Base-by-base conservation (phyloP, 2,113 vertebrate genomes). In the Verasper variegatus region DNA sequence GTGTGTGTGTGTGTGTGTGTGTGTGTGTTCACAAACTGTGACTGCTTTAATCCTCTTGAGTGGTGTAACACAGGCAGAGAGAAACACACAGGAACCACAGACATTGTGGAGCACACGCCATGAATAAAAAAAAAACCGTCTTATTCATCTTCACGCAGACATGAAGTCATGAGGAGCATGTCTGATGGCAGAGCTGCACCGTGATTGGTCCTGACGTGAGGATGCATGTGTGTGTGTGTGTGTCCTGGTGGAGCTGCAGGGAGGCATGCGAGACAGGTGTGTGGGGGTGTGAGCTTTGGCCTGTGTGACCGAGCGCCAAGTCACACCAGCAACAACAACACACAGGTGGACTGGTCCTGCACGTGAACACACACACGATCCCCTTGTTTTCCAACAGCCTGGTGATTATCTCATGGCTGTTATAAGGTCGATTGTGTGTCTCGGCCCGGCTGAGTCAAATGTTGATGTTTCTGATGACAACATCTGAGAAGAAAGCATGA, bases 31-130 rank as follows among this genome's bases (percentile, higher is more conserved):
- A 21, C 42, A 57, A 58, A 59, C 80, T 65, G 83, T 71, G 78
- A 70, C 71, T 58, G 78, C 76, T 91, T 80, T 92, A 92, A 92
- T 92, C 90, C 89, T 88, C 84, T 80, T 80, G 82, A 87, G 79
- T 87, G 83, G 74, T 84, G 73, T 91, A 90, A 90, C 78, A 80
- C 82, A 88, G 81, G 74, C 71, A 64, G 82, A 80, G 74, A 59
- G 37, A 81, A 84, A 86, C 78, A 82, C 62, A 77, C 3, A 66
- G 47, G 74, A 55, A 35, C 52, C 68, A 52, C n/a, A 14, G 55
- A 20, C 13, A 61, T n/a, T 27, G 51, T 56, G 5, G 17, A 17
- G 47, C 18, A 17, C 45, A 31, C 31, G 31, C 6, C 31, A 17
- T 47, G 10, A 64, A 72, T 54, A 55, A 27, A 66, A 27, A 26